Conservation (phyloP, 2,113 vertebrate species). For the Gallinago undulata region DNA sequence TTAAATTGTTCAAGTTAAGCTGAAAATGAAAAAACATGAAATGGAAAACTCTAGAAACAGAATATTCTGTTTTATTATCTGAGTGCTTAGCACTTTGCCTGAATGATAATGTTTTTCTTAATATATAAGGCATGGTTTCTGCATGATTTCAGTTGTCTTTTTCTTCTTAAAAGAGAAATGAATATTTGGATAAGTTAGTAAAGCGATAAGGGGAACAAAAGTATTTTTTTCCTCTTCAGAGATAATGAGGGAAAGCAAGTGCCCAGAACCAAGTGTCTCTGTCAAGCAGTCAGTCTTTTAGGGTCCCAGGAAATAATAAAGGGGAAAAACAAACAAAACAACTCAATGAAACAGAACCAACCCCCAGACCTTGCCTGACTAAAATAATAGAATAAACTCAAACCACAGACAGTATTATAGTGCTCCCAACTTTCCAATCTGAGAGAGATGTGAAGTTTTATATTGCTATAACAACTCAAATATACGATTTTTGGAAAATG, state of each 20-base stretch:
- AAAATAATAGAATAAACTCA: not conserved
- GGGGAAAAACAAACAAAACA: constrained; percentile 26
- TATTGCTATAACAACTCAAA: not conserved
- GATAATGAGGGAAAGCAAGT: constrained; percentile 59
- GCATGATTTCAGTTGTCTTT: constrained; percentile 57
- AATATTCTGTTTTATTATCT: constrained; percentile 63
- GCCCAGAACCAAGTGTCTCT: constrained; percentile 44
- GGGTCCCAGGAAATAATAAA: constrained; percentile 36
- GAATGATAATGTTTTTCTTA: constrained; percentile 62
- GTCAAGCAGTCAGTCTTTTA: constrained; percentile 38
- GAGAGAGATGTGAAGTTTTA: not conserved
- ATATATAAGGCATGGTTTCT: constrained; percentile 45
- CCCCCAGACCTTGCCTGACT: not conserved
- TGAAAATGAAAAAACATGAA: constrained; percentile 32
- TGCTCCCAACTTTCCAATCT: not conserved
- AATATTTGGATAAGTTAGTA: constrained; percentile 67
- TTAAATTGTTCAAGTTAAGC: constrained; percentile 37
- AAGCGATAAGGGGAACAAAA: constrained; percentile 45
- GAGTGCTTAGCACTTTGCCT: constrained; percentile 52
- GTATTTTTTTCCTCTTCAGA: constrained; percentile 25
- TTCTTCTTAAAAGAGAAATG: constrained; percentile 66
- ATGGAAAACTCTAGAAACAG: constrained; percentile 33
- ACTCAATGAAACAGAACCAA: not conserved
- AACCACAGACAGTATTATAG: not conserved
- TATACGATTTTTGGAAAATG: not conserved